phyloP scores from a whole-genome alignment of 2,888 invertebrate genomes.

The Scaptomyza tumidula region DNA sequence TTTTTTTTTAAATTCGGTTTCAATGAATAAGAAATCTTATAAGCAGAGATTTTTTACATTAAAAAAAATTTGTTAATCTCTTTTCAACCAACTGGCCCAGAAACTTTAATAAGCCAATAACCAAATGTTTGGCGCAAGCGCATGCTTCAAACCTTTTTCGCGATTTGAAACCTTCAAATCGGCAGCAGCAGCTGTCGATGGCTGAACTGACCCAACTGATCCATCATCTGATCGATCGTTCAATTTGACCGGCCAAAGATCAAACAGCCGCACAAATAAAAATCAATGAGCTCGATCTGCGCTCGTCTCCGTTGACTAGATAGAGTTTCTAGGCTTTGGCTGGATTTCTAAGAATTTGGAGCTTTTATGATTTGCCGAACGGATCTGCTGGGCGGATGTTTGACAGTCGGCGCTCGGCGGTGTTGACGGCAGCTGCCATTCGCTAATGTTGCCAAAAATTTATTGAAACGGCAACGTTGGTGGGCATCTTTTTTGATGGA shows the following conservation, averaged over 20 bases:
- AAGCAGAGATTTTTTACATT: too few relatives aligned
- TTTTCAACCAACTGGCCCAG: slow-evolving; percentile 33
- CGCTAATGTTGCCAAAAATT: slow-evolving; percentile 21
- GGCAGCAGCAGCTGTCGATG: slow-evolving; percentile 52
- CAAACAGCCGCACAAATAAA: slow-evolving; percentile 67
- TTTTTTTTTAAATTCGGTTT: too few relatives aligned
- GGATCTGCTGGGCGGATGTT: slow-evolving; percentile 65
- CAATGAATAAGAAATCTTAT: too few relatives aligned
- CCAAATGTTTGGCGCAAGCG: slow-evolving; percentile 75
- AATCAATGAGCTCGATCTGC: slow-evolving; percentile 72
- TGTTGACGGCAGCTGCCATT: slow-evolving; percentile 60
- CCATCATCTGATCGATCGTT: slow-evolving; percentile 41
- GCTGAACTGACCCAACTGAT: slow-evolving; percentile 25
- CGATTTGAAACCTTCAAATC: slow-evolving; percentile 70
- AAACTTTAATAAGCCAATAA: slow-evolving; percentile 41
- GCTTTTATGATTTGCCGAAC: slow-evolving; percentile 76
- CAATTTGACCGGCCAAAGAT: slow-evolving; percentile 66
- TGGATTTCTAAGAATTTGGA: slow-evolving; percentile 70
- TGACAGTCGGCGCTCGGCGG: slow-evolving; percentile 31
- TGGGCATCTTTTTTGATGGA: slow-evolving; percentile 53
- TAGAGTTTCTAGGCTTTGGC: slow-evolving; percentile 75
- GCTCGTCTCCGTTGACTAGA: slow-evolving; percentile 60
- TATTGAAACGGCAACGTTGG: slow-evolving; percentile 56
- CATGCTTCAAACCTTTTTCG: slow-evolving; percentile 78
- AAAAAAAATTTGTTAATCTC: too few relatives aligned